A percentile compares a stretch with the other conserved stretches of the same genome.
Evolutionary conservation across 2,888 invertebrate species (phyloP).

Genomic region (Cephus pulcher): DNA sequence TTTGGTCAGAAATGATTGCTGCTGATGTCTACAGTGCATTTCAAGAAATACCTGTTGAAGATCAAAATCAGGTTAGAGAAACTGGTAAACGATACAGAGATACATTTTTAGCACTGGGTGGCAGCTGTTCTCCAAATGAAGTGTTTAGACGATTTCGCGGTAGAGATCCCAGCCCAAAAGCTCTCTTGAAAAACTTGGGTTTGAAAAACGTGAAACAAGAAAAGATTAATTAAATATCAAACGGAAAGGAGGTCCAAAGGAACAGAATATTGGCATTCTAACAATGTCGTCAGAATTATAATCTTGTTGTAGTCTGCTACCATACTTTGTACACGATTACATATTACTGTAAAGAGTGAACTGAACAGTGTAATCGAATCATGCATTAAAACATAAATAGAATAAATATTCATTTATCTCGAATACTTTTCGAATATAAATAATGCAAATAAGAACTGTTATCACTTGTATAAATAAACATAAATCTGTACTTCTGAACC

Average conservation of each 20-base stretch:
- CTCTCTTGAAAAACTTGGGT: slow-evolving; percentile 77
- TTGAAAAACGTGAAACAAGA: slow-evolving; percentile 53
- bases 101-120: slow-evolving; percentile 86
- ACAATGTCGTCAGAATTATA: not conserved
- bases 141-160: slow-evolving; percentile 92
- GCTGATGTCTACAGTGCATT: slow-evolving; percentile 92
- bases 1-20: slow-evolving; percentile 91
- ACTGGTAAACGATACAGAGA: slow-evolving; percentile 81
- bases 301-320: not conserved
- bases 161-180: slow-evolving; percentile 89
- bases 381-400: not conserved
- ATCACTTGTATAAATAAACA: not conserved
- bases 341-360: not conserved
- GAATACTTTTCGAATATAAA: not conserved
- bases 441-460: not conserved
- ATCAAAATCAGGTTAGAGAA: slow-evolving; percentile 69
- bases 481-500: not conserved
- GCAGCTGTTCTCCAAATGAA: slow-evolving; percentile 84
- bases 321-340: not conserved
- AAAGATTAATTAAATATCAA: not conserved
- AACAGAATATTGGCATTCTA: not conserved
- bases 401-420: not conserved
- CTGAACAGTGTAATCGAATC: not conserved
- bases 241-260: not conserved
- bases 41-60: slow-evolving; percentile 70